Evolutionary conservation across 1,140 invertebrate genomes (phyloP).

Genomic region (Drosophila lacertosa): DNA sequence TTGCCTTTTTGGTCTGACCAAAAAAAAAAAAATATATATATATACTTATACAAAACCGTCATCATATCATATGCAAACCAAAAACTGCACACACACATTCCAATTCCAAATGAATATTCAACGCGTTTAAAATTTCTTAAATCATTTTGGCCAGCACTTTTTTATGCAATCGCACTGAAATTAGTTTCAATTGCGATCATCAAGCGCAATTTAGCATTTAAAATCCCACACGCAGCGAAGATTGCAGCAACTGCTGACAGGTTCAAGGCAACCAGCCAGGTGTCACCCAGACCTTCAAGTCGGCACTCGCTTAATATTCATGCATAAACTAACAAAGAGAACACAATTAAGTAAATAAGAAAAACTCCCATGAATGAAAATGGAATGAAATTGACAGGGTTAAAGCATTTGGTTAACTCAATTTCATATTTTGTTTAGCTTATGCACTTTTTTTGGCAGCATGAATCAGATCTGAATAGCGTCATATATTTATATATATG

Average conservation of each 20-base stretch:
- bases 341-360: too few species aligned
- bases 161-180: constrained; percentile 59
- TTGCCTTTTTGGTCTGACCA: constrained; percentile 24
- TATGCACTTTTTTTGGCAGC: not conserved
- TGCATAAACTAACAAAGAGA: too few species aligned
- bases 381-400: not conserved
- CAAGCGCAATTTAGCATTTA: constrained; percentile 19
- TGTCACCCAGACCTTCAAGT: constrained; percentile 1
- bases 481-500: not conserved
- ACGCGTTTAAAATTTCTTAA: constrained; percentile 44
- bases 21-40: constrained; percentile 4
- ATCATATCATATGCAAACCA: constrained; percentile 56
- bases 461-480: not conserved
- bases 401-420: too few species aligned
- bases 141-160: constrained; percentile 56
- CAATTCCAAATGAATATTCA: constrained; percentile 50
- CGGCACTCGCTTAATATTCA: not conserved
- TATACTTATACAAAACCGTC: too few species aligned
- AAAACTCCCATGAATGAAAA: not conserved
- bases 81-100: constrained; percentile 45
- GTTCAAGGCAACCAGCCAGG: constrained; percentile 24
- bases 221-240: constrained; percentile 5
- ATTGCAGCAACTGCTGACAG: constrained; percentile 2
- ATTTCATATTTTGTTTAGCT: not conserved
- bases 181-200: constrained; percentile 37